Evolutionary conservation across 2,113 vertebrate species (phyloP), one percentile per base, ranked within the genome.

Genomic region (Paracanthobrama guichenoti): DNA sequence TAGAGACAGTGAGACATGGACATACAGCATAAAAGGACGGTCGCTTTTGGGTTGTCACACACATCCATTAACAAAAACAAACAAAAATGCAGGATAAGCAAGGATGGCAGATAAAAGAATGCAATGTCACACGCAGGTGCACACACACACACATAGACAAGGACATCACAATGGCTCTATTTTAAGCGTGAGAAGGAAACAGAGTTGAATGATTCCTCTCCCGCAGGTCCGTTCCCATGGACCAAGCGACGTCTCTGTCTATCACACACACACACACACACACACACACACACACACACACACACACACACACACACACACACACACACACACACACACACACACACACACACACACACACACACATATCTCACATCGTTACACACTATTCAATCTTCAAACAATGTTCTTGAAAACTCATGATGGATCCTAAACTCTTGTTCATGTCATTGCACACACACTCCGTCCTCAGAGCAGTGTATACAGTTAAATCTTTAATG

Each of bases 151-250:
- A 93, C 91, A 95, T 94, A 93, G 95, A 95, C 95, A 92, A 95
- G 94, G 95, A 95, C 94, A 96, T 97, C 95, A 99, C 98, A 99
- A 99, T 99, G 95, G 96, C 94, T 95, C 97, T 99, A 99, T 99
- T 99, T 99, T 98, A 95, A 96, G 96, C 94, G 91, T 86, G 94
- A 93, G 95, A 94, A 99, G 98, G 98, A 99, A 99, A 95, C 94
- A 91, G 91, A 97, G 95, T 98, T 98, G 97, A 98, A 99, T 99
- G 97, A 98, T 96, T 97, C 96, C 96, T 98, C 98, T 99, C 98
- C 98, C 98, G 97, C 93, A 96, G 92, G 94, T 95, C 93, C 92
- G 97, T 99, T 99, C 97, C 97, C 98, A 99, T 97, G 97, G 98
- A 96, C 96, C 78, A 83, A n/a, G 28, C 31, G 78, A 84, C 84